Evolutionary conservation across 2,888 invertebrate genomes (phyloP), one percentile per base, ranked within the genome.

Genomic region (Drosophila nr. medialis): DNA sequence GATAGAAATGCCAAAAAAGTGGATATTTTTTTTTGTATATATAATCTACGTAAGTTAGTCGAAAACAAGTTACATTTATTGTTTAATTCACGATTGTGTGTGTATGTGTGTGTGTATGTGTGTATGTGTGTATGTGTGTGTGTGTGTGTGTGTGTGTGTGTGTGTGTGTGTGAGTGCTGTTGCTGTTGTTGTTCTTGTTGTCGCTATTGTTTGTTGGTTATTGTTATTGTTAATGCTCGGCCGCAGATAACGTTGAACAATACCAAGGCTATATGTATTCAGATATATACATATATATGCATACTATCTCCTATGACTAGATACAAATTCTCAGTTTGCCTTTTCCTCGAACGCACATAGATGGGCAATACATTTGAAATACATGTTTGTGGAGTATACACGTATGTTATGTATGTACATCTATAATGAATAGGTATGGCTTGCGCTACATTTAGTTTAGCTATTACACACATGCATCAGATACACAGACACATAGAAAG

Each of bases 241-340:
- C 49, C 53, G 48, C 45, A 42, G 61, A 62, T 45, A 32, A 45
- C 34, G 42, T 60, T 60, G 21, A 66, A 56, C 59, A 66, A 76
- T 63, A 59, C 65, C 24, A 48, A 58, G 50, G 53, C 18, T 38
- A 36, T 7, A 60, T 56, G 42, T 29, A 50, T 30, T 56, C 18
- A 64, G 13, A 30, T 48, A n/a, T 48, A 64, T 48, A 61, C 42
- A 40, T 50, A 34, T 50, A 36, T 63, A 60, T 38, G 40, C 60
- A 53, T 65, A 49, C 32, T 74, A 71, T 54, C 27, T 62, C 67
- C 82, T 84, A 81, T 84, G 84, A 84, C 84, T 84, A 84, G 84
- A 87, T 83, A 66, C 74, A 81, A 74, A 75, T 64, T 76, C 66
- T 63, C 51, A 24, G n/a, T 49, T 59, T 50, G 54, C 36, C 13